Base-by-base conservation (phyloP, 2,888 invertebrate genomes). In the Temnothorax ravouxi region DNA sequence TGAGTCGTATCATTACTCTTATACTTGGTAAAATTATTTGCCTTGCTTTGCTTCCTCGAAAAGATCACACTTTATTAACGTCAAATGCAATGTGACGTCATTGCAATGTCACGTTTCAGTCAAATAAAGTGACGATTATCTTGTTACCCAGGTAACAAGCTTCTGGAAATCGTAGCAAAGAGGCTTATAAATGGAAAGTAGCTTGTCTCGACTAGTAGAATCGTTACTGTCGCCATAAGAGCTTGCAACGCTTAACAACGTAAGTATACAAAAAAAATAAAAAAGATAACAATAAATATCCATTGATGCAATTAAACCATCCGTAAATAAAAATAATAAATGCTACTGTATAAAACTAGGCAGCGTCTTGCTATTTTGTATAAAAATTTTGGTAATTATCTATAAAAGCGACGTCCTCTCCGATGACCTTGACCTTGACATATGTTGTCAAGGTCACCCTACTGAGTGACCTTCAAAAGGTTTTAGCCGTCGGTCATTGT, bases 41-140 rank as follows among this genome's bases (percentile, higher is more conserved):
- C 34, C 34, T 34, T 34, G 6, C 18, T 64, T 34, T 61, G 21
- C n/a, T 62, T 64, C 44, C 11, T 18, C 21, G 21, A 64, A 64
- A 62, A 4, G 11, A 64, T 75, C 2, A 75, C 64, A 47, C 34
- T 50, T 38, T 34, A 64, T 64, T 75, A 64, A 34, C 34, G 34
- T 34, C 34, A 34, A 34, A 34, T 0, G 34, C n/a, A n/a, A n/a
- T n/a, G n/a, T n/a, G n/a, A n/a, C n/a, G n/a, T n/a, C n/a, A n/a
- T n/a, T n/a, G n/a, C n/a, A n/a, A n/a, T n/a, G n/a, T n/a, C n/a
- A n/a, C n/a, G n/a, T n/a, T n/a, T n/a, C n/a, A n/a, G n/a, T n/a
- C n/a, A n/a, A n/a, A n/a, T n/a, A n/a, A n/a, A n/a, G n/a, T n/a
- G n/a, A n/a, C n/a, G n/a, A n/a, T n/a, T n/a, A n/a, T n/a, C n/a